A percentile compares a stretch with the other conserved stretches of the same genome.
Evolutionary conservation across 2,797 vertebrate genomes (phyloP).

Genomic region (Bovichtus variegatus): DNA sequence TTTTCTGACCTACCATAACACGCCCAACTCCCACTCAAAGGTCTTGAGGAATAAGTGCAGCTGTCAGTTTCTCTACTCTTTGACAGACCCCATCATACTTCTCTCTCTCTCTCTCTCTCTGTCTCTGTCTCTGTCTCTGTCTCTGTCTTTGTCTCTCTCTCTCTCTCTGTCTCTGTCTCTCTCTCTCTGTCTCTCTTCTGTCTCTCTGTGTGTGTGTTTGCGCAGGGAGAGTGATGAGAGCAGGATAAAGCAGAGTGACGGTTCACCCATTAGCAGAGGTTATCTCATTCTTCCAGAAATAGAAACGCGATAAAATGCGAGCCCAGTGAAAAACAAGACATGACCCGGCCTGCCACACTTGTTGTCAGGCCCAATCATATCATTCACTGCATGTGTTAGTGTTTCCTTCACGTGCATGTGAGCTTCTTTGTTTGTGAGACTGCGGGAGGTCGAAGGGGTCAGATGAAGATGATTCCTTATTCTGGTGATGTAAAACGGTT

Average conservation of each 20-base stretch:
- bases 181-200: conserved; percentile 10
- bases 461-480: conserved; percentile 37
- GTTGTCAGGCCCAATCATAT: conserved; percentile 30
- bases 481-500: conserved; percentile 58
- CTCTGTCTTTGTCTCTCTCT: background rate
- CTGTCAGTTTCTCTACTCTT: conserved; percentile 52
- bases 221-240: conserved; percentile 23
- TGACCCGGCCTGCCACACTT: conserved; percentile 21
- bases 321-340: conserved; percentile 30
- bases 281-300: conserved; percentile 58
- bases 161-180: background rate
- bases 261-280: conserved; percentile 36
- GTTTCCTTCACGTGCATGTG: conserved; percentile 10
- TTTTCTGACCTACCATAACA: conserved; percentile 41
- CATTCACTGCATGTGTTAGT: conserved; percentile 11
- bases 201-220: conserved; percentile 13
- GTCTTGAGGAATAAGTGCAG: conserved; percentile 47
- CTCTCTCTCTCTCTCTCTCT: conserved; percentile 9
- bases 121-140: conserved; percentile 14
- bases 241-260: conserved; percentile 25
- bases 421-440: conserved; percentile 2
- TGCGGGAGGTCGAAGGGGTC: conserved; percentile 22
- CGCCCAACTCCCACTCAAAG: conserved; percentile 29
- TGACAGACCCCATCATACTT: conserved; percentile 26
- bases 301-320: conserved; percentile 47